Evolutionary conservation across 2,113 vertebrate genomes (phyloP).

Genomic region (Megalops atlanticus): DNA sequence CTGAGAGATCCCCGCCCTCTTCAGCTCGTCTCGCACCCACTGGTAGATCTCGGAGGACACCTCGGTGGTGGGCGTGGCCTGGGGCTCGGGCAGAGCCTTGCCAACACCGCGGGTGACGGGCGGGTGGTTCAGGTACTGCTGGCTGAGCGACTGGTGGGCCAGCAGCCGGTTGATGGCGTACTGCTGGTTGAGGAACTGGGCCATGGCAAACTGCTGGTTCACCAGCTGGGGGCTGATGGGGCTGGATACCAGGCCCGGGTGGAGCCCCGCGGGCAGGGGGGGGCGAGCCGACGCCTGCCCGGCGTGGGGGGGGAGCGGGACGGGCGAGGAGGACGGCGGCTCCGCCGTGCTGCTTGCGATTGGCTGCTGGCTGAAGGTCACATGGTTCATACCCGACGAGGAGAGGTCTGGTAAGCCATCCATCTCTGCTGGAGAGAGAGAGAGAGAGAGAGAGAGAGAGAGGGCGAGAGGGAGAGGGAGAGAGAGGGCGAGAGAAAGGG

Average conservation of each 20-base stretch:
- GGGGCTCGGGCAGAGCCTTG: constrained; percentile 90
- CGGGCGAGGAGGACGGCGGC: constrained; percentile 79
- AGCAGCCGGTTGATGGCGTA: constrained; percentile 98
- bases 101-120: constrained; percentile 93
- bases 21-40: constrained; percentile 97
- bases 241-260: constrained; percentile 94
- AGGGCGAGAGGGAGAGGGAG: background rate
- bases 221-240: constrained; percentile 98
- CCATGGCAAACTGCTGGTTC: constrained; percentile 98
- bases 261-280: constrained; percentile 87
- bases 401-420: constrained; percentile 79
- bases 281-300: constrained; percentile 87
- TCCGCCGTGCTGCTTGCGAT: constrained; percentile 79
- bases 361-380: constrained; percentile 80
- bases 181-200: constrained; percentile 98
- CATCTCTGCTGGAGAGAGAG: constrained; percentile 70
- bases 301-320: constrained; percentile 84
- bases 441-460: background rate
- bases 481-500: background rate
- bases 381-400: constrained; percentile 79
- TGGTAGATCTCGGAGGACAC: constrained; percentile 98
- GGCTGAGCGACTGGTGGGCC: constrained; percentile 97
- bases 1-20: constrained; percentile 98
- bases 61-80: constrained; percentile 90
- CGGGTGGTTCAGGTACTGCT: constrained; percentile 99